Evolutionary conservation across 2,113 vertebrate genomes (phyloP), one percentile per base, ranked within the genome.

Genomic region (Actenoides hombroni): DNA sequence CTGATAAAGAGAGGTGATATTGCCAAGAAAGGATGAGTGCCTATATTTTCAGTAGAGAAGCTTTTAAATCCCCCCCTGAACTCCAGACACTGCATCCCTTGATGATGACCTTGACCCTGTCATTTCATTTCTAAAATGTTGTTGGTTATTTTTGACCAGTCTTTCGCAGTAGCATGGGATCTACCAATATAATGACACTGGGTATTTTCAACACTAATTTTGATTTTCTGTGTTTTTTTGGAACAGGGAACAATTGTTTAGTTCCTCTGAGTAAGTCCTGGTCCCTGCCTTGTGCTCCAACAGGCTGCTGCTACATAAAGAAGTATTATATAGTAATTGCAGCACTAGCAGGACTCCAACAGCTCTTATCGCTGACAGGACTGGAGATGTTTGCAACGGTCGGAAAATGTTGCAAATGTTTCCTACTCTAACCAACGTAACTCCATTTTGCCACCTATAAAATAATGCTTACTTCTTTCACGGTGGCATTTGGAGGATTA

Each of bases 1-100:
- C 90, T 90, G 78, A 79, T 93, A 91, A 95, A 97, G 94, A 96
- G 24, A 73, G 39, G 24, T 44, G 53, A 29, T 75, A 35, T 29
- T 88, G 63, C n/a, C 18, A 9, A 83, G 83, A 86, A 61, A 86
- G 56, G 76, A 74, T 26, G 24, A 81, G 39, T 61, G 54, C 21
- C 42, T 18, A 31, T 1, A 10, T 35, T 48, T 73, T 70, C 33
- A 21, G 35, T 2, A 9, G n/a, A 86, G 54, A 46, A 64, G 23
- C 48, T 65, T 93, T 83, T 68, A 88, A 86, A 81, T 40, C 60
- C 42, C 44, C 26, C 15, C 57, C 64, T 37, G 76, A 90, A 60
- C 35, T 63, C 44, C 24, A 86, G 39, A 5, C 29, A 16, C 48
- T 12, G 20, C 1, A 0, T n/a, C 40, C 42, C 78, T 68, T 19